Evolutionary conservation across 2,113 vertebrate genomes (phyloP).

Genomic region (Microcebus lehilahytsara): DNA sequence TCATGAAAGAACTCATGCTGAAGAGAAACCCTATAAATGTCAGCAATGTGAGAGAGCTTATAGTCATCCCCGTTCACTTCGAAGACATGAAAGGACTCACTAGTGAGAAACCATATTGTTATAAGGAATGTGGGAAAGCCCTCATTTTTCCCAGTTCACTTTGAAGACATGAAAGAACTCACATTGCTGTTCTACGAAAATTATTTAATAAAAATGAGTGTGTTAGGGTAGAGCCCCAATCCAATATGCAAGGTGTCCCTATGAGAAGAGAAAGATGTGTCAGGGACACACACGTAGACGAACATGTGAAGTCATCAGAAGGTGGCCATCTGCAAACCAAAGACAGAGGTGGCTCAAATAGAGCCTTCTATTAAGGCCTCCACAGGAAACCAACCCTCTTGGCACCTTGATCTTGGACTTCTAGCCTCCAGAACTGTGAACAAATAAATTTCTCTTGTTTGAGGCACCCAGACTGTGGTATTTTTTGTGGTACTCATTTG

Average conservation of each 20-base stretch:
- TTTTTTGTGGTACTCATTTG: not conserved
- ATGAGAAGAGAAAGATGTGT: not conserved
- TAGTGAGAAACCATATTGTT: not conserved
- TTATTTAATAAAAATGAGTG: not conserved
- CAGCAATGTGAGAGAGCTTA: conserved; percentile 31
- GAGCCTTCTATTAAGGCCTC: not conserved
- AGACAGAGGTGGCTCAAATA: not conserved
- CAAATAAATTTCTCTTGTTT: not conserved
- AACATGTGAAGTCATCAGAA: not conserved
- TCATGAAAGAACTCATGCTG: not conserved
- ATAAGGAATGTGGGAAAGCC: not conserved
- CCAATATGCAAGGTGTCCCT: not conserved
- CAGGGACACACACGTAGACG: not conserved
- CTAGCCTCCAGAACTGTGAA: not conserved
- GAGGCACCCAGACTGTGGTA: not conserved
- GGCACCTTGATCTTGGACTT: not conserved
- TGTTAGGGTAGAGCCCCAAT: not conserved
- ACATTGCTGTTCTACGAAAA: no score
- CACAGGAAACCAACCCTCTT: not conserved
- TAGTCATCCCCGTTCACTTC: not conserved
- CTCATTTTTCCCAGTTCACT: not conserved
- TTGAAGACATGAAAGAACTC: not conserved
- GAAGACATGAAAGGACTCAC: conserved; percentile 29
- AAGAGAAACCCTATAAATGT: conserved; percentile 37
- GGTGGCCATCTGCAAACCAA: not conserved